phyloP scores from a whole-genome alignment of 2,113 vertebrate species.

The Cheilinus undulatus region DNA sequence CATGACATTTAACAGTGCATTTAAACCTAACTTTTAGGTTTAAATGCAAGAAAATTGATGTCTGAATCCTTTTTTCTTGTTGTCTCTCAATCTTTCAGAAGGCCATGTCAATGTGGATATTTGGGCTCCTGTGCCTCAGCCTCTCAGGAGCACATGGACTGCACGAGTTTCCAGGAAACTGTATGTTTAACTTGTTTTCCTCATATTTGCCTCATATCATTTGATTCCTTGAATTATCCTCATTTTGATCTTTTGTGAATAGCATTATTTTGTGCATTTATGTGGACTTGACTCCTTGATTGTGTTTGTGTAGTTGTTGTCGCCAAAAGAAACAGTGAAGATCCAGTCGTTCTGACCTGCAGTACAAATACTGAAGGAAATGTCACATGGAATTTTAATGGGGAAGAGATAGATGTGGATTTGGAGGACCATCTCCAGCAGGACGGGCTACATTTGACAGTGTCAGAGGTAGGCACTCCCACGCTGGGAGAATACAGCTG shows the following conservation, averaged over 20 bases:
- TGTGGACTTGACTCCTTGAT: not conserved
- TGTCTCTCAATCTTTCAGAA: constrained; percentile 35
- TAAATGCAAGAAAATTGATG: not conserved
- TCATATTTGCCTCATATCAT: not conserved
- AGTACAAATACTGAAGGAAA: accelerated
- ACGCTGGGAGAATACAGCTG: constrained; percentile 79
- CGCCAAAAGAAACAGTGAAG: accelerated
- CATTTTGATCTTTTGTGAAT: not conserved
- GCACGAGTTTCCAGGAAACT: constrained; percentile 56
- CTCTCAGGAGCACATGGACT: constrained; percentile 33
- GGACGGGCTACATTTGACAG: not conserved
- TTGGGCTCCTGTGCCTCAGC: constrained; percentile 46
- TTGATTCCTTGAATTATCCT: not conserved
- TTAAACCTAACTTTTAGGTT: too few relatives aligned
- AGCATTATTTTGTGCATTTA: not conserved
- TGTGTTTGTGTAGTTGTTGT: constrained; percentile 55
- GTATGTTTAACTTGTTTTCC: constrained; percentile 39
- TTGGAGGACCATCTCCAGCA: accelerated
- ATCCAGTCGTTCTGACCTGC: constrained; percentile 66
- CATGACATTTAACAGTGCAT: too few relatives aligned
- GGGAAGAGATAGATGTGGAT: accelerated
- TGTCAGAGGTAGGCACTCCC: constrained; percentile 17
- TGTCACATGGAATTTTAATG: constrained; percentile 63
- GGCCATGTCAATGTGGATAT: constrained; percentile 37
- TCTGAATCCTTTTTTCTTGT: not conserved